These are phyloP conservation scores for Conchocele bisecta DNA, from an alignment of 2,888 invertebrate genomes.

Conservation along the genomic window DNA sequence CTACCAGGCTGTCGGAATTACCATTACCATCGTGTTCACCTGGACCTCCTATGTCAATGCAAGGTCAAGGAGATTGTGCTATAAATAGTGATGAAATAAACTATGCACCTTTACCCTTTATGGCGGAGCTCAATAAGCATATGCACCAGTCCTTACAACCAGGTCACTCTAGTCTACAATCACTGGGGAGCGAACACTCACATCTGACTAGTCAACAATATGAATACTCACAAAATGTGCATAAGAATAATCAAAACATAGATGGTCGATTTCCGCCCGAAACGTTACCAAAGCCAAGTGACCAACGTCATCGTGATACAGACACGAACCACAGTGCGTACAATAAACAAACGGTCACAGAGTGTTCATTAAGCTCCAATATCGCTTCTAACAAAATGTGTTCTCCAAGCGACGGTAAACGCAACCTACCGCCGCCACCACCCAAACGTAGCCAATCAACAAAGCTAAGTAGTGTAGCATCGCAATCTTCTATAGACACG, in stretches of 20 bases:
- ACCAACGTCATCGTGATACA: slow-evolving; percentile 43
- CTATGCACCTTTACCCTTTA: slow-evolving; percentile 70
- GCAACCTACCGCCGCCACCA: slow-evolving; percentile 72
- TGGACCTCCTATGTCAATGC: neutral
- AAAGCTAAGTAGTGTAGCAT: slow-evolving; percentile 63
- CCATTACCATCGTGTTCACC: slow-evolving; percentile 5
- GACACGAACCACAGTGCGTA: too few relatives aligned
- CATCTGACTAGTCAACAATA: too few relatives aligned
- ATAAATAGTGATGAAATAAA: slow-evolving; percentile 40
- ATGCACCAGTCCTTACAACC: slow-evolving; percentile 40
- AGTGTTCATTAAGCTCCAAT: slow-evolving; percentile 12
- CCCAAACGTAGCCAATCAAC: slow-evolving; percentile 76
- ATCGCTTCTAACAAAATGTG: slow-evolving; percentile 9
- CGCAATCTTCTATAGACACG: too few relatives aligned
- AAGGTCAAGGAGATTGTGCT: slow-evolving; percentile 8
- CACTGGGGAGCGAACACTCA: too few relatives aligned
- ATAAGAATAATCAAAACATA: too few relatives aligned
- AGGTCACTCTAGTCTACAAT: slow-evolving; percentile 1
- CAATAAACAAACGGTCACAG: slow-evolving; percentile 3
- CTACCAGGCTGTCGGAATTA: slow-evolving; percentile 7
- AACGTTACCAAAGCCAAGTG: slow-evolving; percentile 62
- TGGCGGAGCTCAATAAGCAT: slow-evolving; percentile 68
- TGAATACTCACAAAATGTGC: too few relatives aligned
- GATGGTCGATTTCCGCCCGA: slow-evolving; percentile 55
- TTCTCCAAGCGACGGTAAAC: slow-evolving; percentile 30